These are phyloP conservation scores for Mesopsocus fuscifrons DNA, from an alignment of 2,888 invertebrate genomes.

Conservation along the genomic window DNA sequence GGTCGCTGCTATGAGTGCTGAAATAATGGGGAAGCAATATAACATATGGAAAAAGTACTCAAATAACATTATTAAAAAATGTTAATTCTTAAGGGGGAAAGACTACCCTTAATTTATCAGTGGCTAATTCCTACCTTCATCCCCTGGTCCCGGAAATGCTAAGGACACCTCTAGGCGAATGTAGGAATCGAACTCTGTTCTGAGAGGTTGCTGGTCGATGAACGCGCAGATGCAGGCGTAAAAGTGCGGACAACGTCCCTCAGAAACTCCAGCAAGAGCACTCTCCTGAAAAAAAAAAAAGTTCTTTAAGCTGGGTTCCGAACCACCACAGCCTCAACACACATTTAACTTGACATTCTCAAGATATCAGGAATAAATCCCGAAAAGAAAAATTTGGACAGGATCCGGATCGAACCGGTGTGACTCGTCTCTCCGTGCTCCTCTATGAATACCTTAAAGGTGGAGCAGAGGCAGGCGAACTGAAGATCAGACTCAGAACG, in stretches of 20 bases:
- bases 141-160: too few species aligned
- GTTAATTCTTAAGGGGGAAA: too few species aligned
- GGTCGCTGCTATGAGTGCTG: background rate
- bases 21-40: background rate
- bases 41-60: background rate
- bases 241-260: slow-evolving; percentile 40
- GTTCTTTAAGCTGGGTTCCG: too few species aligned
- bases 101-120: too few species aligned
- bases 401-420: too few species aligned
- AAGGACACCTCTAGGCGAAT: slow-evolving; percentile 32
- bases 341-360: background rate
- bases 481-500: slow-evolving; percentile 30
- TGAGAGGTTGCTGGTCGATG: slow-evolving; percentile 39
- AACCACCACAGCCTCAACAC: background rate
- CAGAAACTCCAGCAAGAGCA: slow-evolving; percentile 7
- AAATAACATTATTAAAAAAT: background rate
- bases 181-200: slow-evolving; percentile 39
- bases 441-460: slow-evolving; percentile 27
- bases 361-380: too few species aligned
- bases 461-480: slow-evolving; percentile 36
- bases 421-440: too few species aligned
- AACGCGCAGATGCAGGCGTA: slow-evolving; percentile 52
- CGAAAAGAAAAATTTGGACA: too few species aligned
- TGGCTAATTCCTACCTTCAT: too few species aligned
- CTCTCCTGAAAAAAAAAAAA: slow-evolving; percentile 15